These are phyloP conservation scores for Hypotaenidia philippensis DNA, from an alignment of 2,797 vertebrate species.

Conservation along the genomic window DNA sequence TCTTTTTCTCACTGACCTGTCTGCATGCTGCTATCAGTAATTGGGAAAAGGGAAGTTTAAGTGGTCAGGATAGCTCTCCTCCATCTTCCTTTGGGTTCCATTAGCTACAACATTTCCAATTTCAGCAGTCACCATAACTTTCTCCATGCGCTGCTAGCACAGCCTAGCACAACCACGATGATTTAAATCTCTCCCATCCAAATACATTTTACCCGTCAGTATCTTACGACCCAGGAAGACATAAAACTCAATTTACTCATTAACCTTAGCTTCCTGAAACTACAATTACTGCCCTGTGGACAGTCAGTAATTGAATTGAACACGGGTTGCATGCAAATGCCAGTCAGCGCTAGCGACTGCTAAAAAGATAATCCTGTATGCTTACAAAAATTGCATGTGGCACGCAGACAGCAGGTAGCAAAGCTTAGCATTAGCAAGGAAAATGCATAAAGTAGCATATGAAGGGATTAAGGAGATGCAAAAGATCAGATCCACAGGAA, in stretches of 20 bases:
- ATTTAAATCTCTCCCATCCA: neutral
- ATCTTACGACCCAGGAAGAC: conserved; percentile 21
- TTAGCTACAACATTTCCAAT: neutral
- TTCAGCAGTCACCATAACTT: neutral
- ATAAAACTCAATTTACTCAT: conserved; percentile 49
- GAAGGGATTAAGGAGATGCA: neutral
- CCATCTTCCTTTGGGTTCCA: neutral
- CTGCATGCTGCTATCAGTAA: neutral
- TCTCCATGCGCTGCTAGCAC: neutral
- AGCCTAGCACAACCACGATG: neutral
- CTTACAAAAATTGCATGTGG: neutral
- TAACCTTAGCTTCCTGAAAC: conserved; percentile 50
- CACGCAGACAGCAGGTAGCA: neutral
- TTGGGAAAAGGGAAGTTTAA: neutral
- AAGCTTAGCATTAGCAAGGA: neutral
- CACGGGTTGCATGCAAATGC: neutral
- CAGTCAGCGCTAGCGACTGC: neutral
- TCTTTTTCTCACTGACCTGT: neutral
- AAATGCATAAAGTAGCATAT: neutral
- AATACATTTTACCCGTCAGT: neutral
- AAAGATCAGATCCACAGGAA: conserved; percentile 7
- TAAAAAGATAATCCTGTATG: neutral
- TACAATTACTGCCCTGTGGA: conserved; percentile 29
- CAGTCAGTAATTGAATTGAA: conserved; percentile 28
- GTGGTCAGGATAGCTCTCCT: neutral